These are phyloP conservation scores for Polydrusus pterygomalis DNA, from an alignment of 2,888 invertebrate genomes.

Conservation along the genomic window DNA sequence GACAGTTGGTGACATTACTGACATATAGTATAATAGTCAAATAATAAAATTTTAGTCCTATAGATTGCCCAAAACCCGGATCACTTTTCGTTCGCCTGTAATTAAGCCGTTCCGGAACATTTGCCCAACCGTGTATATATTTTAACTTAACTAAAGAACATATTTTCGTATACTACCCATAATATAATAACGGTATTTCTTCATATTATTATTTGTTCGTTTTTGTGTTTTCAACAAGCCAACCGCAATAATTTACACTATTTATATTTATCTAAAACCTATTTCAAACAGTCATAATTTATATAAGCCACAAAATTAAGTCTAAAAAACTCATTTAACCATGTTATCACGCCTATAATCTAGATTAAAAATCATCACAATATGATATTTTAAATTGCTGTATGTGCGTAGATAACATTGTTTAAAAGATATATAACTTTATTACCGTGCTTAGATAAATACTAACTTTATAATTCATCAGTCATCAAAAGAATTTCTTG, in stretches of 20 bases:
- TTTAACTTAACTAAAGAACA: no score
- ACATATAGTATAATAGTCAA: no score
- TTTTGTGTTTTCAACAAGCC: neutral
- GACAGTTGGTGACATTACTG: no score
- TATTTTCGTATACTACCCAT: no score
- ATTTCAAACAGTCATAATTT: constrained; percentile 28
- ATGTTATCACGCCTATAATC: constrained; percentile 29
- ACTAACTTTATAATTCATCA: constrained; percentile 48
- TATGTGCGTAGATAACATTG: constrained; percentile 60
- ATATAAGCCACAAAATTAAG: constrained; percentile 1
- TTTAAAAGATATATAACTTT: constrained; percentile 59
- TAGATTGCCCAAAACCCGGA: no score
- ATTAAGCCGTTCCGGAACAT: no score
- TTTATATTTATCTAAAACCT: constrained; percentile 24
- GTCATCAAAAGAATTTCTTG: constrained; percentile 21
- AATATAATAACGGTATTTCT: no score
- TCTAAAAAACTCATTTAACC: constrained; percentile 17
- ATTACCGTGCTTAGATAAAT: constrained; percentile 55
- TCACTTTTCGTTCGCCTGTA: no score
- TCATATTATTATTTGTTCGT: no score
- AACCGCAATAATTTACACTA: neutral
- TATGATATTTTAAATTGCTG: constrained; percentile 35
- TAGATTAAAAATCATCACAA: constrained; percentile 38
- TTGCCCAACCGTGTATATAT: no score
- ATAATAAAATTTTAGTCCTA: no score